phyloP scores from a whole-genome alignment of 2,113 vertebrate genomes.

The Corynorhinus townsendii region DNA sequence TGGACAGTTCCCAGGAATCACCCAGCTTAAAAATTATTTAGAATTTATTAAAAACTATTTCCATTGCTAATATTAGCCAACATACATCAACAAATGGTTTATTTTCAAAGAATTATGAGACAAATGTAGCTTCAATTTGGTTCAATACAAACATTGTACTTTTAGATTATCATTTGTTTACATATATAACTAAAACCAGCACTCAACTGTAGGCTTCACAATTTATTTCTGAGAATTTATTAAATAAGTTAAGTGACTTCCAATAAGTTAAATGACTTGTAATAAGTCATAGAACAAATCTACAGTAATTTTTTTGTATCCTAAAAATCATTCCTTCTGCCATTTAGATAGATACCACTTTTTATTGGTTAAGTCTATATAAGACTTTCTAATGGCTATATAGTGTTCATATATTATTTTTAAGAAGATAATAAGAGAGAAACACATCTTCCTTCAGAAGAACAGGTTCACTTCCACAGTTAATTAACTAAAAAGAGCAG shows the following conservation, averaged over 20 bases:
- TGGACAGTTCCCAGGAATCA: neutral
- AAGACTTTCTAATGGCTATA: neutral
- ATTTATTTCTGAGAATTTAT: neutral
- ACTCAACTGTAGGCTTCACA: neutral
- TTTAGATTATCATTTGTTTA: neutral
- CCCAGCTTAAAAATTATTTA: conserved; percentile 15
- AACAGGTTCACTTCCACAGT: neutral
- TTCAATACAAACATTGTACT: neutral
- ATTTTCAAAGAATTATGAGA: neutral
- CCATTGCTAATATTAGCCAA: neutral
- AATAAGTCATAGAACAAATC: neutral
- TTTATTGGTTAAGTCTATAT: neutral
- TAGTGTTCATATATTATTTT: neutral
- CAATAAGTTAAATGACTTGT: neutral
- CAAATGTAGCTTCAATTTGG: neutral
- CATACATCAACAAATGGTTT: neutral
- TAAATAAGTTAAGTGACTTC: neutral
- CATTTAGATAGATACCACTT: neutral
- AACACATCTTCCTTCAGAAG: neutral
- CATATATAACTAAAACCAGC: neutral
- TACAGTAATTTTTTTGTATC: neutral
- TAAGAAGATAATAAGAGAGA: neutral
- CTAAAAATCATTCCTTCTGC: neutral
- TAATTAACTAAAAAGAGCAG: neutral
- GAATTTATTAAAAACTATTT: neutral